Evolutionary conservation across 2,797 vertebrate genomes (phyloP).

Genomic region (Hyperoplus lanceolatus): DNA sequence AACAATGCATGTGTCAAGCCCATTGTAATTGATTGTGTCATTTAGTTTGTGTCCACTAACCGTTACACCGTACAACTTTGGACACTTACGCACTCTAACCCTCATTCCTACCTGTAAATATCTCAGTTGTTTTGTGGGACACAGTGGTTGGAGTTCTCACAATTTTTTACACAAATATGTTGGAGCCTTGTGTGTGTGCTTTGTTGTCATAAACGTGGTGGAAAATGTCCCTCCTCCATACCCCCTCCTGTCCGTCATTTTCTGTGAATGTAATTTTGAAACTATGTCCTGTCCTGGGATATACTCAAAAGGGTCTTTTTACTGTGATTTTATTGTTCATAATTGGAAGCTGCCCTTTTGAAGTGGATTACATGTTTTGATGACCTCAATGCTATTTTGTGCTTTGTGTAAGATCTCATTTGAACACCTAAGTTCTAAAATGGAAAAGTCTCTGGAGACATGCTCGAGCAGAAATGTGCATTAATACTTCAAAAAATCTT

Average conservation of each 20-base stretch:
- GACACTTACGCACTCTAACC: constrained; percentile 13
- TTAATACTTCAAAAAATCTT: too few relatives aligned
- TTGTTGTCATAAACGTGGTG: constrained; percentile 24
- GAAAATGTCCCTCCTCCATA: neutral
- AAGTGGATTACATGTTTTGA: neutral
- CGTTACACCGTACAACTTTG: neutral
- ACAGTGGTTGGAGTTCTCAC: neutral
- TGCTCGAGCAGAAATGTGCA: neutral
- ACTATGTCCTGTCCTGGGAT: neutral
- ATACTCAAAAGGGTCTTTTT: neutral
- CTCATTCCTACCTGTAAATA: neutral
- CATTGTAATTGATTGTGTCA: constrained; percentile 1
- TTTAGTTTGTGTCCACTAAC: constrained; percentile 11
- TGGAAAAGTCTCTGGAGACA: neutral
- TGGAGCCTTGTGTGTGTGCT: neutral
- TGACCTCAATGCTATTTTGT: neutral
- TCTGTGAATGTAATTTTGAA: constrained; percentile 10
- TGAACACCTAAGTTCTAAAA: neutral
- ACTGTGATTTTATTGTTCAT: neutral
- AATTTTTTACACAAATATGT: constrained; percentile 23
- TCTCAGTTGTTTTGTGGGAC: constrained; percentile 18
- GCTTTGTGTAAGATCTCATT: neutral
- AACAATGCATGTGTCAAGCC: neutral
- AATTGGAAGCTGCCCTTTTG: constrained; percentile 35
- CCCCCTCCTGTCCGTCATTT: neutral